phyloP scores from a whole-genome alignment of 2,888 invertebrate species.

The Synanthedon vespiformis region DNA sequence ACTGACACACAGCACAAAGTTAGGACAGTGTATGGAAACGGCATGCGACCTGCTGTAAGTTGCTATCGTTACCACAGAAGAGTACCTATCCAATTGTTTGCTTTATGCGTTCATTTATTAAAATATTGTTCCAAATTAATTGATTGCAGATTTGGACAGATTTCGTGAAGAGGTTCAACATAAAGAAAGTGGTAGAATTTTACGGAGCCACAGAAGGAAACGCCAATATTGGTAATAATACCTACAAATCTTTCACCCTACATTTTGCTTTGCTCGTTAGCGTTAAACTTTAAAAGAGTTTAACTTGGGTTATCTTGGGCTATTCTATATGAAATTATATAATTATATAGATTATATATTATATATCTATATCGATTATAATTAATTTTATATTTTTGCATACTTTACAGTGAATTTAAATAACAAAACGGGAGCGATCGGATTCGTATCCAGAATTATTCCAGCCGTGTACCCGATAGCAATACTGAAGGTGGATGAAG shows the following conservation, averaged over 20 bases:
- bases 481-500: constrained; percentile 89
- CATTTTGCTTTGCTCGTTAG: no score
- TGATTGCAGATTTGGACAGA: constrained; percentile 86
- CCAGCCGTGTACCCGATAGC: constrained; percentile 94
- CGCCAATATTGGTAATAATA: constrained; percentile 84
- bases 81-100: neutral
- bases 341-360: no score
- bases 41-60: constrained; percentile 80
- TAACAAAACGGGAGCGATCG: constrained; percentile 95
- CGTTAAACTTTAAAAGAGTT: no score
- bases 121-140: neutral
- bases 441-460: constrained; percentile 91
- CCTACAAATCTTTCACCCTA: no score
- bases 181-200: constrained; percentile 89
- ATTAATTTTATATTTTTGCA: no score
- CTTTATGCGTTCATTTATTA: neutral
- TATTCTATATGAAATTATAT: no score
- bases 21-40: constrained; percentile 91
- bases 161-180: constrained; percentile 89
- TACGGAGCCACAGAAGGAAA: constrained; percentile 99
- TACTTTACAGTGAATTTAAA: constrained; percentile 86
- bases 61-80: neutral
- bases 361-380: no score
- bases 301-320: no score
- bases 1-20: constrained; percentile 82